Conservation (phyloP, 2,888 invertebrate genomes). For the Sphecodes monilicornis region DNA sequence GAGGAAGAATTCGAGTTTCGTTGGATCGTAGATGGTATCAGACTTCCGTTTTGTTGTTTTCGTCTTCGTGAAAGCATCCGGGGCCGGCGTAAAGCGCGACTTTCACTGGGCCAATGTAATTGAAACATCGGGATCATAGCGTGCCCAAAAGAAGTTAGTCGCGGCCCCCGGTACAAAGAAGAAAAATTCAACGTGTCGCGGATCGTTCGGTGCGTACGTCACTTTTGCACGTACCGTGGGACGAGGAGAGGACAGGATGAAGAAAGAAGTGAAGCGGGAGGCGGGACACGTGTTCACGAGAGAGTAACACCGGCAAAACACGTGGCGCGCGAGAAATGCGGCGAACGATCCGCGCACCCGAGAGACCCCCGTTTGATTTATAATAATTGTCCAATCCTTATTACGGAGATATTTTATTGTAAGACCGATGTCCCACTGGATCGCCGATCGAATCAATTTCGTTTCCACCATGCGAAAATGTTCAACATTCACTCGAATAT, state of each 20-base stretch:
- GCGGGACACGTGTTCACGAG: constrained; percentile 79
- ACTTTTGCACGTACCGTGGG: constrained; percentile 59
- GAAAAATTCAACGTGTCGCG: constrained; percentile 49
- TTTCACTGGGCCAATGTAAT: constrained; percentile 46
- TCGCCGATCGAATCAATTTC: constrained; percentile 35
- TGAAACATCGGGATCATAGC: constrained; percentile 58
- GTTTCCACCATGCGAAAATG: not conserved
- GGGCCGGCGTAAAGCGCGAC: constrained; percentile 14
- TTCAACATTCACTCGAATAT: not conserved
- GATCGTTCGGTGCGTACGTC: constrained; percentile 50
- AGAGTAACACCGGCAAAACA: constrained; percentile 82
- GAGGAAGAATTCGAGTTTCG: not conserved
- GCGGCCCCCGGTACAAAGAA: constrained; percentile 6
- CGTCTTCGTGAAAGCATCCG: constrained; percentile 16
- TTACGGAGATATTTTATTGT: constrained; percentile 78
- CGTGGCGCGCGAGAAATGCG: constrained; percentile 80
- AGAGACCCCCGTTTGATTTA: constrained; percentile 78
- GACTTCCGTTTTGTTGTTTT: not conserved
- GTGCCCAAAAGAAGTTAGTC: constrained; percentile 47
- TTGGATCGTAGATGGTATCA: not conserved
- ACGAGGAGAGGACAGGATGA: constrained; percentile 46
- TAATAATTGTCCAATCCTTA: constrained; percentile 83
- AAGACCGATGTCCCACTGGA: constrained; percentile 36
- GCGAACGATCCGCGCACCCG: constrained; percentile 67
- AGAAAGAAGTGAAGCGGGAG: constrained; percentile 54